Evolutionary conservation across 92 coral and sea anemone genomes (phyloP).

Genomic region (Epizoanthus illoricatus): DNA sequence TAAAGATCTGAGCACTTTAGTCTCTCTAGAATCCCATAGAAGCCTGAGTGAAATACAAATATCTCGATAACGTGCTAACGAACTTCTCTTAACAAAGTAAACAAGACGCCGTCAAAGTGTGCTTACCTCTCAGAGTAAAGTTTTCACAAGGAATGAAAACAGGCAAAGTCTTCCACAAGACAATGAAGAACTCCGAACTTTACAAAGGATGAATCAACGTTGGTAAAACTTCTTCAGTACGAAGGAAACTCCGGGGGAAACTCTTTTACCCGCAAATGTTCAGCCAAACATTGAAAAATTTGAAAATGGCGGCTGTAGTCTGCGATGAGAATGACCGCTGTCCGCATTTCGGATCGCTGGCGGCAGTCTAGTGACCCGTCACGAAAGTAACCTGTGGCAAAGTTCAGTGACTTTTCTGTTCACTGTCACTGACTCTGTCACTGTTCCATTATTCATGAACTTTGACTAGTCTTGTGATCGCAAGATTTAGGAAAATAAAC

Average conservation of each 20-base stretch:
- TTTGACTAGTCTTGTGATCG: neutral
- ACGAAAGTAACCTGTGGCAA: constrained; percentile 4
- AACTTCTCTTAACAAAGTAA: constrained; percentile 17
- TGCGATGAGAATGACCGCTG: constrained; percentile 11
- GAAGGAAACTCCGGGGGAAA: too few relatives aligned
- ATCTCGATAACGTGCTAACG: constrained; percentile 10
- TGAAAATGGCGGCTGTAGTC: constrained; percentile 16
- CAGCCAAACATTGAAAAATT: neutral
- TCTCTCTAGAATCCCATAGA: neutral
- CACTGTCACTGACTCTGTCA: neutral
- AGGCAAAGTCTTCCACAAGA: neutral
- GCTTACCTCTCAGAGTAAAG: neutral
- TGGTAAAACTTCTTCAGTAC: neutral
- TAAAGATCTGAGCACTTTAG: neutral
- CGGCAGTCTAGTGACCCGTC: constrained; percentile 1
- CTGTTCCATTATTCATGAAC: constrained; percentile 5
- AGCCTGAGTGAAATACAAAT: constrained; percentile 16
- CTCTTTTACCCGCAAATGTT: neutral
- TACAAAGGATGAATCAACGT: neutral
- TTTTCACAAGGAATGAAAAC: neutral
- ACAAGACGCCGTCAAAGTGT: neutral
- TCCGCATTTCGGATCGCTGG: neutral
- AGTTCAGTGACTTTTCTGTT: neutral
- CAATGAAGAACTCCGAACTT: neutral
- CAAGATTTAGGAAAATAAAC: neutral